Base-by-base conservation (phyloP, 2,797 vertebrate genomes). In the Odontamblyopus lacepedii region DNA sequence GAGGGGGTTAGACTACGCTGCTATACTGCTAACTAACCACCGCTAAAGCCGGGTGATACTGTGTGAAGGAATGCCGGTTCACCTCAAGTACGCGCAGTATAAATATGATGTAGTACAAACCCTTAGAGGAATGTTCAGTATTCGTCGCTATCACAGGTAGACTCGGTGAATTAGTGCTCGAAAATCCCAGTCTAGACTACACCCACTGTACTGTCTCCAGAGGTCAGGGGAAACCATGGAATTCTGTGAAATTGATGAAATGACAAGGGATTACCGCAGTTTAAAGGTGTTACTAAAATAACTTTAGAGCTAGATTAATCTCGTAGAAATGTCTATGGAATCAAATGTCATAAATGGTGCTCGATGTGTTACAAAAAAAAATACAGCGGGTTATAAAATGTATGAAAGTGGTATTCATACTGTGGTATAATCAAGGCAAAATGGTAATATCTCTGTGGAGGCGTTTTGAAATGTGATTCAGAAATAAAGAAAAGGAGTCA, bases 41-140 rank as follows among this genome's bases (percentile, higher is more conserved):
- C 79, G 70, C 77, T 81, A 80, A 75, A 85, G 71, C 68, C 67
- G 55, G 23, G 78, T 85, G 72, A 85, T 89, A 87, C 86, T 62
- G 83, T 74, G 80, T 81, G 74, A 41, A 89, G 82, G 87, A 92
- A 91, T 86, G 83, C 41, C 1, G 50, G 60, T 41, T 18, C 0
- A 65, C 65, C 74, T 77, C 77, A 67, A 77, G 71, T 60, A 76
- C 27, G 5, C 63, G 32, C 35, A 64, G 69, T 38, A 41, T 55
- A 48, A 48, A 48, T 11, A 38, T 63, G 61, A 35, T 69, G 79
- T 38, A 51, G 70, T 55, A 80, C 72, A 72, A 78, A n/a, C 2
- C 11, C 59, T 68, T 74, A 78, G 41, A 83, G 79, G 82, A 79
- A 89, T 86, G 16, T 66, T 9, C 85, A 71, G 76, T 71, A 83